Percentiles rank a stretch among this genome's conserved stretches.
Conservation (phyloP, 2,113 vertebrate species). For the Cyphomyrus plagiostoma region DNA sequence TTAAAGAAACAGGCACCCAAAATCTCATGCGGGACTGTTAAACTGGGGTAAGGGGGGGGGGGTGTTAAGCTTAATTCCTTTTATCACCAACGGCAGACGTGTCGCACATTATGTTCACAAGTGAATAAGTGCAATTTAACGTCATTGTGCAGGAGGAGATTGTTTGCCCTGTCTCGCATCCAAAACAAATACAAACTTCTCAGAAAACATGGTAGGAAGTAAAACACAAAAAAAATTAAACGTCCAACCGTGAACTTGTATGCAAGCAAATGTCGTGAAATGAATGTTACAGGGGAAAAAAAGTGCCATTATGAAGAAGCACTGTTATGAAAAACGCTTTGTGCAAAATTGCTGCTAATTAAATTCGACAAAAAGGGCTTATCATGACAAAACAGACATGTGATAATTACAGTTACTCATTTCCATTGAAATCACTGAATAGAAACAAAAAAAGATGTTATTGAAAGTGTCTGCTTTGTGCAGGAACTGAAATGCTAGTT, state of each 20-base stretch:
- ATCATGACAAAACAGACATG: slow-evolving; percentile 30
- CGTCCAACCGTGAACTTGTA: slow-evolving; percentile 3
- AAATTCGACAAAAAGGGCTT: slow-evolving; percentile 31
- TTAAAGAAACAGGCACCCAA: slow-evolving; percentile 15
- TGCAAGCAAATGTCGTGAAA: slow-evolving; percentile 16
- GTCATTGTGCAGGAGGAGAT: slow-evolving; percentile 19
- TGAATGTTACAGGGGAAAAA: background rate
- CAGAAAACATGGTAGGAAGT: slow-evolving; percentile 17
- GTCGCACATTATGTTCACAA: slow-evolving; percentile 21
- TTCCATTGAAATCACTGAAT: slow-evolving; percentile 25
- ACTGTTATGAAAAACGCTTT: slow-evolving; percentile 23
- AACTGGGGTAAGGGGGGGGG: background rate
- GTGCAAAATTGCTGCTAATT: slow-evolving; percentile 27
- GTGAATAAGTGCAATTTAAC: slow-evolving; percentile 28
- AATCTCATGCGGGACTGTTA: slow-evolving; percentile 20
- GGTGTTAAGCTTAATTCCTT: slow-evolving; percentile 21
- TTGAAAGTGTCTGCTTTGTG: slow-evolving; percentile 22
- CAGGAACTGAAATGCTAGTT: slow-evolving; percentile 18
- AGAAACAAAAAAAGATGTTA: slow-evolving; percentile 18
- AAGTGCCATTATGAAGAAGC: slow-evolving; percentile 9
- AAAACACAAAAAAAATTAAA: slow-evolving; percentile 5
- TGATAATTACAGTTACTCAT: slow-evolving; percentile 29
- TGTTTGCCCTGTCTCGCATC: slow-evolving; percentile 21
- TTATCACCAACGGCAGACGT: slow-evolving; percentile 26
- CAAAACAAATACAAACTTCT: slow-evolving; percentile 27